Evolutionary conservation across 2,113 vertebrate genomes (phyloP).

Genomic region (Empidonax alnorum): DNA sequence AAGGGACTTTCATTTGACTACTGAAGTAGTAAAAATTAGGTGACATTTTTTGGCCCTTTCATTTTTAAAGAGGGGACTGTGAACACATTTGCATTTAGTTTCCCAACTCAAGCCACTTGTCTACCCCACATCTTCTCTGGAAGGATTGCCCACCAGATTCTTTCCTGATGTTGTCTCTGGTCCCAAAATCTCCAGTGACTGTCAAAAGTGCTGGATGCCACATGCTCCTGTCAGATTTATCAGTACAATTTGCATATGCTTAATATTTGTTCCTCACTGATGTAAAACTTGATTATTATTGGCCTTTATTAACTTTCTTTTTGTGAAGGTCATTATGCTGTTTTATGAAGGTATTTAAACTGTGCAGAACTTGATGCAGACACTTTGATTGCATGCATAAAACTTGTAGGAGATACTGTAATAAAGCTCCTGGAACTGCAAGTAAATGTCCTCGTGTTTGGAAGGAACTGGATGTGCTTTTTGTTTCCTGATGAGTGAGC

Average conservation of each 20-base stretch:
- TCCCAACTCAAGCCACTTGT: background rate
- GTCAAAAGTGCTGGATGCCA: background rate
- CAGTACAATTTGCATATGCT: background rate
- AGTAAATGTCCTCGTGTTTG: slow-evolving; percentile 8
- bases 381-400: slow-evolving; percentile 28
- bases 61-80: background rate
- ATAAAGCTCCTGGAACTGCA: slow-evolving; percentile 23
- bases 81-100: background rate
- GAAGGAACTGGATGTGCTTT: background rate
- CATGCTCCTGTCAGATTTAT: background rate
- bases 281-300: background rate
- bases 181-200: background rate
- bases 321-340: slow-evolving; percentile 2
- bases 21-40: background rate
- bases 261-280: slow-evolving; percentile 9
- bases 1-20: background rate
- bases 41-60: background rate
- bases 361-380: background rate
- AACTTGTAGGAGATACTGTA: slow-evolving; percentile 13
- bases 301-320: slow-evolving; percentile 33
- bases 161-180: background rate
- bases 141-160: background rate
- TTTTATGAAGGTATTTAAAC: slow-evolving; percentile 52
- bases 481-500: background rate
- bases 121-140: rapidly evolving